A percentile compares a stretch with the other conserved stretches of the same genome.
Conservation (phyloP, 2,113 vertebrate genomes). For the Sylvia atricapilla region DNA sequence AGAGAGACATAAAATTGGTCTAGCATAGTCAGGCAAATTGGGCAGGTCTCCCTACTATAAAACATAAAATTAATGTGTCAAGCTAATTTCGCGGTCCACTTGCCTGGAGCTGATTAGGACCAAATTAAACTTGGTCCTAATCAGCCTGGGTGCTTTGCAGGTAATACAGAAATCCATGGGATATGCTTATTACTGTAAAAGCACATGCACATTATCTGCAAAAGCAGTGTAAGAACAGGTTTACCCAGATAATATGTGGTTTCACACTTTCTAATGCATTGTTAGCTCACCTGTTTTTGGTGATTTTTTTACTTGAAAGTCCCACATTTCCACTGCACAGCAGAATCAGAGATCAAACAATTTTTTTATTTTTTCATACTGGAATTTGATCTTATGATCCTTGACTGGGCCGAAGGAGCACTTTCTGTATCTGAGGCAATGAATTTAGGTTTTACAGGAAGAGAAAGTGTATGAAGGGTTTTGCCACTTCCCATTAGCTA, state of each 20-base stretch:
- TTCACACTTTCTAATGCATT: conserved; percentile 10
- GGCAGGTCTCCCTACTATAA: conserved; percentile 35
- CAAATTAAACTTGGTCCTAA: conserved; percentile 53
- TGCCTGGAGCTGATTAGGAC: conserved; percentile 44
- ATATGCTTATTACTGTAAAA: conserved; percentile 56
- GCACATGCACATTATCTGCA: conserved; percentile 1
- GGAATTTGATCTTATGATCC: neutral
- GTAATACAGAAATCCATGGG: conserved; percentile 41
- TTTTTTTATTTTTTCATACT: neutral
- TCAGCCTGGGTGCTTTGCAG: conserved; percentile 24
- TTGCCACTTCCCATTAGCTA: neutral
- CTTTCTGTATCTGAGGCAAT: neutral
- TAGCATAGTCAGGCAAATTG: conserved; percentile 20
- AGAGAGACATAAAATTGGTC: conserved; percentile 20
- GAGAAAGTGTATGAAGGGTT: neutral
- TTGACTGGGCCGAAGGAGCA: neutral
- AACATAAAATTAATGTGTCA: conserved; percentile 64
- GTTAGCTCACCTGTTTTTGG: neutral
- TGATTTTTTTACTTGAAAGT: neutral
- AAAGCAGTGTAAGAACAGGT: neutral
- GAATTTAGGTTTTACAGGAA: neutral
- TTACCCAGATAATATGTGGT: neutral
- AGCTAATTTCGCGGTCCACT: conserved; percentile 60
- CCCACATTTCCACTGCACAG: neutral
- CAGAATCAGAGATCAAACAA: neutral